These are phyloP conservation scores for Pygocentrus nattereri DNA, from an alignment of 2,797 vertebrate genomes.

Conservation along the genomic window DNA sequence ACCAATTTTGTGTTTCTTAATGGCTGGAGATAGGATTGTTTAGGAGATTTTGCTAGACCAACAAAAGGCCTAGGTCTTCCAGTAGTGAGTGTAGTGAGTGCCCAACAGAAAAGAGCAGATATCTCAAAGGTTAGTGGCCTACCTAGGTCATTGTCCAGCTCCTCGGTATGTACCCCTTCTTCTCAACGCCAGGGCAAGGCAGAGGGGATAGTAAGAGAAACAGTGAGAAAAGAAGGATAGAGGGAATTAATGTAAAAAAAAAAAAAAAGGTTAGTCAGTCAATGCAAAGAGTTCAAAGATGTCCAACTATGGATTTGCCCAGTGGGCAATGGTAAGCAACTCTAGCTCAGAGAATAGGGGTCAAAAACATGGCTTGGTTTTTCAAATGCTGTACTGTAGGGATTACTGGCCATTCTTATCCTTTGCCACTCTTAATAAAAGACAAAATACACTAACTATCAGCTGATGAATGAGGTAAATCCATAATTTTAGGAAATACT, in stretches of 20 bases:
- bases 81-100: not conserved
- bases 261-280: slow-evolving; percentile 28
- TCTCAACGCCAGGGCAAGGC: slow-evolving; percentile 83
- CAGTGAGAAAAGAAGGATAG: not conserved
- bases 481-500: not conserved
- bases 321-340: not conserved
- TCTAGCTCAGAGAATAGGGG: not conserved
- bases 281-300: slow-evolving; percentile 18
- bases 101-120: slow-evolving; percentile 43
- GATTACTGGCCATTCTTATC: too few relatives aligned
- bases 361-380: not conserved
- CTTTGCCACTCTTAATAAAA: too few relatives aligned
- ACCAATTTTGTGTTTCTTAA: slow-evolving; percentile 3
- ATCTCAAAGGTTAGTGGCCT: slow-evolving; percentile 70
- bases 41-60: not conserved
- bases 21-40: slow-evolving; percentile 2
- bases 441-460: not conserved
- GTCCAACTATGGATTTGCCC: not conserved
- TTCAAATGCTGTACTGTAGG: not conserved
- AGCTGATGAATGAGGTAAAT: not conserved
- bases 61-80: not conserved
- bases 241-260: slow-evolving; percentile 29
- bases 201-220: slow-evolving; percentile 55
- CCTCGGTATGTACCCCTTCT: slow-evolving; percentile 99
- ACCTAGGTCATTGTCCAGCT: slow-evolving; percentile 99